phyloP scores from a whole-genome alignment of 1,140 invertebrate genomes.

The Nephotettix cincticeps region DNA sequence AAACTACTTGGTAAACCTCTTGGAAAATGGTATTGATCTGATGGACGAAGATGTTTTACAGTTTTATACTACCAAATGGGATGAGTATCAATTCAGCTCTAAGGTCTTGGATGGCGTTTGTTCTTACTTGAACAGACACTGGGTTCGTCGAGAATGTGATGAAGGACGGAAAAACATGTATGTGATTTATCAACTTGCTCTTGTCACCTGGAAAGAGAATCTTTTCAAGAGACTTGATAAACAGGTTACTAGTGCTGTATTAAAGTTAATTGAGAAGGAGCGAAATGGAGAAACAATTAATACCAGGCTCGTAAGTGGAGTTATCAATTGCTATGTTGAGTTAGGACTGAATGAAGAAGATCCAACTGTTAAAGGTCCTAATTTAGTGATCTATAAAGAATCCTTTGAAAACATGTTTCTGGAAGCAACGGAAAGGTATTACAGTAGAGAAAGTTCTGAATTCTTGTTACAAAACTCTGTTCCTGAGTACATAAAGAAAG shows the following conservation, averaged over 20 bases:
- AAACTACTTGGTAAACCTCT: slow-evolving; percentile 77
- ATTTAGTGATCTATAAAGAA: slow-evolving; percentile 91
- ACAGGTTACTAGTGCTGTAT: slow-evolving; percentile 94
- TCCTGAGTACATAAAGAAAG: slow-evolving; percentile 99
- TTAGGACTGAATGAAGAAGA: slow-evolving; percentile 85
- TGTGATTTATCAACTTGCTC: slow-evolving; percentile 95
- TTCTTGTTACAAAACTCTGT: slow-evolving; percentile 96
- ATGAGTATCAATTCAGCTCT: slow-evolving; percentile 97
- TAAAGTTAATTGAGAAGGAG: slow-evolving; percentile 95
- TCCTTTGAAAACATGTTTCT: slow-evolving; percentile 95
- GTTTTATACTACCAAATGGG: slow-evolving; percentile 97
- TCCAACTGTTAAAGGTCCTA: slow-evolving; percentile 73
- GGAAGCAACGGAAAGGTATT: slow-evolving; percentile 94
- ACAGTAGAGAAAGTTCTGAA: slow-evolving; percentile 89
- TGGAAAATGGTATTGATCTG: slow-evolving; percentile 85
- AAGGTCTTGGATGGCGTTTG: slow-evolving; percentile 97
- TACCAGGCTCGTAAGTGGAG: slow-evolving; percentile 92
- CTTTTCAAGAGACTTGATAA: slow-evolving; percentile 92
- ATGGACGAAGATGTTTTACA: slow-evolving; percentile 94
- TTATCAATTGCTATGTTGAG: slow-evolving; percentile 71
- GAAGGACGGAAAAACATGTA: slow-evolving; percentile 96
- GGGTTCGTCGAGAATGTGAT: slow-evolving; percentile 97
- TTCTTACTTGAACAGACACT: slow-evolving; percentile 96
- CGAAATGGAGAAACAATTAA: slow-evolving; percentile 96
- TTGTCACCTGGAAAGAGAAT: slow-evolving; percentile 97